Evolutionary conservation across 2,888 invertebrate species (phyloP), one percentile per base, ranked within the genome.

Genomic region (Lagria hirta): DNA sequence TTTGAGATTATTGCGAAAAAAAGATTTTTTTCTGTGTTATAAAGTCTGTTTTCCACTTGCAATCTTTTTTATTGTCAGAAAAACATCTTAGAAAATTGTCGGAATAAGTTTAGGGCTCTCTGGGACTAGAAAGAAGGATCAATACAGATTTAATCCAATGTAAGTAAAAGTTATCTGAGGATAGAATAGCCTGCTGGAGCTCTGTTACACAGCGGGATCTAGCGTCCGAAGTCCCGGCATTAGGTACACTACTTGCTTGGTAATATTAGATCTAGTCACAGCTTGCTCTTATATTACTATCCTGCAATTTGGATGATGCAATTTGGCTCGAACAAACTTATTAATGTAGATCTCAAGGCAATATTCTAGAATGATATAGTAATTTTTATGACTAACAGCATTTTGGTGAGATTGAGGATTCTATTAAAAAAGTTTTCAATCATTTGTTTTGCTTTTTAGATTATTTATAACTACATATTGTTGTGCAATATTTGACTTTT

Each of bases 131-230:
- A 52, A 52, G 34, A n/a, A 43, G 49, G 51, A 52, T 54, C 54
- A 49, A 54, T 54, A 54, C 51, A 52, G 51, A 54, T 54, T 54
- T 54, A 54, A 54, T 54, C 54, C 52, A 48, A 51, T 40, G 51
- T 54, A 52, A 52, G 54, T 54, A 52, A 54, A 52, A 54, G 54
- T 51, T 52, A 52, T 51, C 50, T 42, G 48, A 46, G 45, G 47
- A 43, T 46, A 38, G 53, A 46, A 50, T 43, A 44, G 43, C 47
- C 47, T 43, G 46, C 49, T 38, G 48, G 52, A 50, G 46, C 42
- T 48, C 30, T 32, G 42, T 42, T 44, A 49, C 38, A 42, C 41
- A 30, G 27, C 34, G 43, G 34, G 49, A 42, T 38, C 16, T 26
- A 29, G 37, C 16, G 35, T 37, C 42, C 29, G 37, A 29, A 34